Percentiles rank a stretch among this genome's conserved stretches.
phyloP scores from a whole-genome alignment of 2,888 invertebrate genomes.

The Agonopterix arenella region DNA sequence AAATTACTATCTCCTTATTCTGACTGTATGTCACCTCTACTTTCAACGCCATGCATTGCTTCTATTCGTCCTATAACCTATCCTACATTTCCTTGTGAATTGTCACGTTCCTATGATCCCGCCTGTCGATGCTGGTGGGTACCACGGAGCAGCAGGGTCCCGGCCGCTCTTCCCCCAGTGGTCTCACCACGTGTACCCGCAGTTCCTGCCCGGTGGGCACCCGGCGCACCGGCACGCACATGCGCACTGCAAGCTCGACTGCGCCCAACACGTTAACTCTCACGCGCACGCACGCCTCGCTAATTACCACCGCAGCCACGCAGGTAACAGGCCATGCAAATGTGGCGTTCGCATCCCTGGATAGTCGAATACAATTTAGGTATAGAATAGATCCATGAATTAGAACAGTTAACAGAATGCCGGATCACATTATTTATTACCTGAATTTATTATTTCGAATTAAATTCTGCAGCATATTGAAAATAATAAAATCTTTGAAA shows the following conservation, averaged over 20 bases:
- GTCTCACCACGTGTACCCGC: constrained; percentile 96
- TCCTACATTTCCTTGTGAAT: background rate
- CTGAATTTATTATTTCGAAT: too few relatives aligned
- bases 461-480: too few relatives aligned
- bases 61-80: background rate
- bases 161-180: constrained; percentile 95
- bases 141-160: constrained; percentile 57
- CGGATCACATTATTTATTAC: too few relatives aligned
- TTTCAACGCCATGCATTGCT: background rate
- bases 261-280: constrained; percentile 68
- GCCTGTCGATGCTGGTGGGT: background rate
- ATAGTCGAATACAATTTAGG: too few relatives aligned
- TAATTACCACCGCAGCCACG: constrained; percentile 74
- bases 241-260: constrained; percentile 69
- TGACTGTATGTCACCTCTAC: background rate
- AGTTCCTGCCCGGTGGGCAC: constrained; percentile 94
- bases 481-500: too few relatives aligned
- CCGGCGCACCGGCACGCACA: constrained; percentile 81
- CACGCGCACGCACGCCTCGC: constrained; percentile 72
- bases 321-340: constrained; percentile 56
- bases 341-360: constrained; percentile 40
- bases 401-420: too few relatives aligned
- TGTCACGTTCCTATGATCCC: background rate
- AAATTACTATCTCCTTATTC: background rate
- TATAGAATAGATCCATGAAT: too few relatives aligned